Base-by-base conservation (phyloP, 2,113 vertebrate species). In the Phasianus colchicus region DNA sequence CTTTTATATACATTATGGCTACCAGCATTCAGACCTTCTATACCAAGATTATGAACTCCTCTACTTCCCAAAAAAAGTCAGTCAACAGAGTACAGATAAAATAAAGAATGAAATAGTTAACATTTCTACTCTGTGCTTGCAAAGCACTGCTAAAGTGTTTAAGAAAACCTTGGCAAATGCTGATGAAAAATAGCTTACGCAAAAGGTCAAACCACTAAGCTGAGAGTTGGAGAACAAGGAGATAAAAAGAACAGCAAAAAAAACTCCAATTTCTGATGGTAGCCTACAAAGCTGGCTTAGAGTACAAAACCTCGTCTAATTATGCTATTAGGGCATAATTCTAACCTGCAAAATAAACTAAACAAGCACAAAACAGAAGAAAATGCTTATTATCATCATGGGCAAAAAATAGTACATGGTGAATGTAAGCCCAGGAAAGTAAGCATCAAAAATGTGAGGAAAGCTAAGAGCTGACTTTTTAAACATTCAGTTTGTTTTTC, bases 141-240 rank as follows among this genome's bases (percentile, higher is more conserved):
- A 92, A 90, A 94, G 88, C 34, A 27, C 92, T 95, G 92, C 70
- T 93, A 47, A 94, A 95, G 84, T 80, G 81, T 90, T 95, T 92
- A 95, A 95, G 93, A 94, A 96, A 95, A 95, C 63, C 69, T 72
- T 96, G 94, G 93, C 90, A 94, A 86, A 93, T 4, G n/a, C 54
- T 73, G 80, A 93, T 94, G 91, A 97, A 96, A 95, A 96, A 97
- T 76, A 91, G 86, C 88, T 92, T 92, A 83, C 11, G 70, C 65
- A 88, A 95, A 96, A 96, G 95, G 89, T 95, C 94, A 95, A 95
- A 95, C 88, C 87, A 93, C 87, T 89, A 94, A 94, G 32, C 82
- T 93, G 69, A 78, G 79, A 86, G 88, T 4, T 80, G 83, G 42
- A 95, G 83, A 90, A 91, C 9, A 77, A 70, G 83, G 8, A 93